Conservation (phyloP, 2,797 vertebrate genomes). For the Limosa lapponica region DNA sequence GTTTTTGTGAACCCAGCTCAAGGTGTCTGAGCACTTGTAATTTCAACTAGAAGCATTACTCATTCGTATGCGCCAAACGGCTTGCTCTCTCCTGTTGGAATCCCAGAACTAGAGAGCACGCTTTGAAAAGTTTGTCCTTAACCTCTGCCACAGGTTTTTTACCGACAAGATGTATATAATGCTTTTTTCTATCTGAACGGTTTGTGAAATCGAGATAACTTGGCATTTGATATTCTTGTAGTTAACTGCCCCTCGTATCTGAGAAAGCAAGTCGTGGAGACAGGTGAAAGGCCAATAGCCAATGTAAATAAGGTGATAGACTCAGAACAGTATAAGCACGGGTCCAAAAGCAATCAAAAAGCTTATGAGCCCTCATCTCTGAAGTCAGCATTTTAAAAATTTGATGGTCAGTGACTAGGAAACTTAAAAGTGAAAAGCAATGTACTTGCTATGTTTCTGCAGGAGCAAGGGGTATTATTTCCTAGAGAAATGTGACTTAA, state of each 20-base stretch:
- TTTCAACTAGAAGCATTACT: not conserved
- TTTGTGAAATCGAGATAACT: not conserved
- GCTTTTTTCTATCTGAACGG: not conserved
- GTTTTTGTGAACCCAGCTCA: not conserved
- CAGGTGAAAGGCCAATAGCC: not conserved
- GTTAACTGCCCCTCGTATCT: not conserved
- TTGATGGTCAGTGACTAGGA: not conserved
- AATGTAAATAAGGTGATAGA: not conserved
- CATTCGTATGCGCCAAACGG: not conserved
- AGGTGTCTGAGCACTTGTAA: not conserved
- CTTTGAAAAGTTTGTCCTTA: conserved; percentile 10
- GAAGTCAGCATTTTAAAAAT: conserved; percentile 22
- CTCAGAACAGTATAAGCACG: not conserved
- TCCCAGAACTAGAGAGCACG: not conserved
- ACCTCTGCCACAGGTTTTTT: not conserved
- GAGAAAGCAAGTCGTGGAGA: conserved; percentile 7
- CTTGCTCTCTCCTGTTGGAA: not conserved
- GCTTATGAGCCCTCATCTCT: not conserved
- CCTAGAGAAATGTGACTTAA: not conserved
- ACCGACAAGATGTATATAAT: not conserved
- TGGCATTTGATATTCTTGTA: not conserved
- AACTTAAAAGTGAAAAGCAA: not conserved
- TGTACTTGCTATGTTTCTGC: not conserved
- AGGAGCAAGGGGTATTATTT: not conserved
- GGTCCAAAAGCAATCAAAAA: not conserved